Evolutionary conservation across 2,797 vertebrate genomes (phyloP), one percentile per base, ranked within the genome.

Genomic region (Myotis findleyi): DNA sequence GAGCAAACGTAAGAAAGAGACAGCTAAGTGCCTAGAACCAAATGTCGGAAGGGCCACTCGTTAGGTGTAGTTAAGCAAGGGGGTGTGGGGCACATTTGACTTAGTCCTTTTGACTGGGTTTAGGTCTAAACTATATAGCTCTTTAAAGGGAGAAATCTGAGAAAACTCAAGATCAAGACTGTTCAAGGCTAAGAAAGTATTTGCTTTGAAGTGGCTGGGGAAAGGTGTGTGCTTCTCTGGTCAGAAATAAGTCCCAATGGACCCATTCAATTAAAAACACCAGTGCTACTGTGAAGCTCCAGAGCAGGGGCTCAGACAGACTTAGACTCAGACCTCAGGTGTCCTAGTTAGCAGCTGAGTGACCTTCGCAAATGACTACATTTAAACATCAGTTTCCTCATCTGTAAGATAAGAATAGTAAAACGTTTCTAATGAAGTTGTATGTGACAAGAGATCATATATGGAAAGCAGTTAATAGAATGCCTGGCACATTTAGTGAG

Each of bases 1-100:
- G 95, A 96, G 55, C 47, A 92, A 38, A 71, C 92, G 33, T 51
- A 73, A 92, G 64, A 96, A 96, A 92, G 64, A 96, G 96, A 66
- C 84, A 91, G 93, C 13, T 12, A 81, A 87, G 71, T 2, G 62
- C 55, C 62, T 87, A 68, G 38, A 94, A 93, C 36, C 57, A 69
- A 62, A 82, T 87, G 57, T 94, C 38, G 57, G 62, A 89, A 76
- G 55, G 55, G 41, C 59, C 68, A 64, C 81, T 93, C 62, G 86
- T 64, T 33, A 71, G 47, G n/a, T 82, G 9, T 20, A 80, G 75
- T 44, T 68, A 79, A 82, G 44, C 36, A 72, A 7, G 27, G n/a
- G 0, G 38, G 86, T 6, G 17, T 1, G 13, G 13, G 68, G 7
- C 76, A 44, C 14, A 62, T 87, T 77, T 82, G 57, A 95, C 25